Evolutionary conservation across 2,113 vertebrate genomes (phyloP).

Genomic region (Lagenorhynchus albirostris): DNA sequence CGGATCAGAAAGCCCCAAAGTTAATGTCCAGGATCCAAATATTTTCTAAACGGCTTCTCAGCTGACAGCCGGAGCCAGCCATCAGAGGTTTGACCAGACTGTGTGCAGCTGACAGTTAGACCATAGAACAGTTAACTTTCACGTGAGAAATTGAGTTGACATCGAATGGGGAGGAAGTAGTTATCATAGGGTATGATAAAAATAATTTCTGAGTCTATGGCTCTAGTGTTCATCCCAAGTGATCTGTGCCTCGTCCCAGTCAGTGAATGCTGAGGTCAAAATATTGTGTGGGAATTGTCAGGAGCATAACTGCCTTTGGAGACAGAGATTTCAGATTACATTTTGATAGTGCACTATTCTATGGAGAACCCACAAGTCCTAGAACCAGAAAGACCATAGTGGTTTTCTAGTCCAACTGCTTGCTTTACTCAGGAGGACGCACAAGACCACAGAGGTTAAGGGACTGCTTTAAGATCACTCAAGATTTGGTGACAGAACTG

Average conservation of each 20-base stretch:
- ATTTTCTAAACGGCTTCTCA: background rate
- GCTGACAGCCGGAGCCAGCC: background rate
- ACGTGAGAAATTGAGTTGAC: constrained; percentile 35
- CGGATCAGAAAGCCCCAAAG: constrained; percentile 2
- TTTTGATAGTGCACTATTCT: background rate
- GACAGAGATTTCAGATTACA: background rate
- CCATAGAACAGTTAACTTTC: background rate
- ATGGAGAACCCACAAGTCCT: background rate
- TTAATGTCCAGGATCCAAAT: constrained; percentile 11
- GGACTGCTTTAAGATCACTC: background rate
- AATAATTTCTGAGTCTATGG: background rate
- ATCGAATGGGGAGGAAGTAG: background rate
- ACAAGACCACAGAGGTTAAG: background rate
- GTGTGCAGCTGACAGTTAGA: background rate
- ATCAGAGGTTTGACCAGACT: background rate
- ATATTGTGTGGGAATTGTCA: background rate
- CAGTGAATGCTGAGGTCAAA: background rate
- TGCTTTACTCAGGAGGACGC: background rate
- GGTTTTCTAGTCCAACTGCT: background rate
- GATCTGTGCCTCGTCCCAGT: background rate
- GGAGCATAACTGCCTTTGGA: background rate
- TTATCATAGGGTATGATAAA: constrained; percentile 23
- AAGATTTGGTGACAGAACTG: background rate
- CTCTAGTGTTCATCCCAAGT: background rate
- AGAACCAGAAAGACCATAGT: background rate